Conservation (phyloP, 1,140 invertebrate species). For the Atta texana region DNA sequence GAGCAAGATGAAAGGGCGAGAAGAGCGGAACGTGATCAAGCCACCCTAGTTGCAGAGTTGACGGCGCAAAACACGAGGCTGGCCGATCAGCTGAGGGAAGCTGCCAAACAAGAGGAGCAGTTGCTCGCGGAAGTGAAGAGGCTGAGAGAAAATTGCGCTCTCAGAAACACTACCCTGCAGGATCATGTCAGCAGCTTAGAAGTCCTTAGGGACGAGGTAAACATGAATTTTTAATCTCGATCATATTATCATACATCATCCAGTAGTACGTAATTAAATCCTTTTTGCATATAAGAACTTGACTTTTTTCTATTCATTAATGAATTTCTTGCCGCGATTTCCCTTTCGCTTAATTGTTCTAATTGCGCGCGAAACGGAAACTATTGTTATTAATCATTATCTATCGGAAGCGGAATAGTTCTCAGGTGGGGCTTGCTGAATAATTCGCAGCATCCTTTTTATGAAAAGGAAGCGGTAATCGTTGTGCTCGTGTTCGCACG, state of each 20-base stretch:
- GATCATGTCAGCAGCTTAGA: slow-evolving; percentile 96
- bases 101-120: slow-evolving; percentile 92
- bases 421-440: slow-evolving; percentile 34
- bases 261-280: not conserved
- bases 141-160: slow-evolving; percentile 93
- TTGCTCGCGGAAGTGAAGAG: slow-evolving; percentile 92
- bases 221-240: slow-evolving; percentile 23
- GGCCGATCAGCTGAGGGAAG: slow-evolving; percentile 94
- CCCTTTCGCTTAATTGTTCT: slow-evolving; percentile 6
- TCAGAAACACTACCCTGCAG: slow-evolving; percentile 90
- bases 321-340: not conserved
- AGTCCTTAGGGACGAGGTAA: slow-evolving; percentile 94
- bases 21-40: slow-evolving; percentile 90
- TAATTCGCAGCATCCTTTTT: slow-evolving; percentile 50
- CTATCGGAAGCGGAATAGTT: slow-evolving; percentile 35
- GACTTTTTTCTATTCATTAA: slow-evolving; percentile 14
- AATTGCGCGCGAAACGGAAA: slow-evolving; percentile 12
- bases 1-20: slow-evolving; percentile 91
- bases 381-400: slow-evolving; percentile 50
- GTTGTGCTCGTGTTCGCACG: slow-evolving; percentile 18
- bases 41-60: slow-evolving; percentile 93
- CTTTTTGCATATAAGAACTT: not conserved
- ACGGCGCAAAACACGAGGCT: slow-evolving; percentile 96
- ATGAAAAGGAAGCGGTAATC: slow-evolving; percentile 52
- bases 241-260: not conserved